Evolutionary conservation across 2,797 vertebrate species (phyloP), one percentile per base, ranked within the genome.

Genomic region (Nyctalus aviator): DNA sequence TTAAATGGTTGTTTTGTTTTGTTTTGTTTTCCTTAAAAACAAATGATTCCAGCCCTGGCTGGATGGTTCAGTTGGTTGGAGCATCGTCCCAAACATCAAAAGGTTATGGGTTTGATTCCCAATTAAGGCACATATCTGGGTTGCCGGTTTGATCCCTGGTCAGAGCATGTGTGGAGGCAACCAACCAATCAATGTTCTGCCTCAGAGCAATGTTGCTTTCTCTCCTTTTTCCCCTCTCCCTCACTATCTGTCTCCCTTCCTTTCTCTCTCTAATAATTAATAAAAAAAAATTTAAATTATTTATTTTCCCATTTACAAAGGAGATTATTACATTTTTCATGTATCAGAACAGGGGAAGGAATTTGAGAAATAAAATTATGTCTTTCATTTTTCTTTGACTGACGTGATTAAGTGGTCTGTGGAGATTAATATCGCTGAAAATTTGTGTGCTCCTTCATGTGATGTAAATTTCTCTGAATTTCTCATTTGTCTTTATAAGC

Each of bases 401-500:
- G 62, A 55, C 10, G 3, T 96, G 83, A 88, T 81, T 95, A 96
- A 96, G 64, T 85, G 55, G 50, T 91, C 53, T 76, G 5, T 81
- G 96, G 73, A 90, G 73, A 94, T 94, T 44, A 73, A 2, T 5
- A 48, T 64, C 25, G 4, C 91, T 93, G 57, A 64, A 95, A 79
- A 72, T 84, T 71, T 77, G 50, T 90, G 64, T 71, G 53, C 66
- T 96, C 96, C 11, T 15, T 8, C 27, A 8, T 62, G 44, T 62
- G 17, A 96, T 57, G 20, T 18, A 94, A 81, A 44, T 95, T 83
- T 68, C 25, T 95, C 50, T 86, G 94, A 87, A 95, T 87, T 64
- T 96, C 81, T 32, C 77, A 14, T 88, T 95, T 94, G 72, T 97
- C 30, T 87, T 93, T 41, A 84, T 71, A 78, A 86, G 44, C 21